These are phyloP conservation scores for Decapterus maruadsi DNA, from an alignment of 2,797 vertebrate genomes.

Conservation along the genomic window DNA sequence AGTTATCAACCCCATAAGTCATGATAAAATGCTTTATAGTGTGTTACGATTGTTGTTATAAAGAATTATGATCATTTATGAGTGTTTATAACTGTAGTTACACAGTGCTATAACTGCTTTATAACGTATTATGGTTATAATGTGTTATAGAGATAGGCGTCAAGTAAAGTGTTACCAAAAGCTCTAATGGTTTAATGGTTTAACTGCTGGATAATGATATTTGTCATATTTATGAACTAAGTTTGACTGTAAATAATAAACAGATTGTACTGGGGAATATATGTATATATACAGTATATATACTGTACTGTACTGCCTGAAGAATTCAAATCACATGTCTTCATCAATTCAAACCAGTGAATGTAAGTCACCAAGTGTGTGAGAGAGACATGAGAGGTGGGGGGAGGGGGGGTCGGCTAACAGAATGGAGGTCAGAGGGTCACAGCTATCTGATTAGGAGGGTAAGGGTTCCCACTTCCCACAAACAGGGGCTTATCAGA, in stretches of 20 bases:
- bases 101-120: no score
- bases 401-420: slow-evolving; percentile 38
- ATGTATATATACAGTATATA: not conserved
- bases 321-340: slow-evolving; percentile 63
- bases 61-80: no score
- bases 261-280: slow-evolving; percentile 2
- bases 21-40: no score
- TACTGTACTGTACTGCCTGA: not conserved
- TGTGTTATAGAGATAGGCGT: no score
- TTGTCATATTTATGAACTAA: no score
- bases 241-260: not conserved
- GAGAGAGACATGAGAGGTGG: slow-evolving; percentile 48
- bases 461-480: slow-evolving; percentile 69
- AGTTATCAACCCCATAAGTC: no score
- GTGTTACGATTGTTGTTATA: no score
- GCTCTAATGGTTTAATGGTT: no score
- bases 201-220: no score
- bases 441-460: slow-evolving; percentile 69
- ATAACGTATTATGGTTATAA: no score
- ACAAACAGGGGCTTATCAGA: slow-evolving; percentile 65
- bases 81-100: no score
- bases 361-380: slow-evolving; percentile 56
- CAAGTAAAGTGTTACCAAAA: no score
- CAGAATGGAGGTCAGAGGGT: slow-evolving; percentile 71
- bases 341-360: slow-evolving; percentile 45